Evolutionary conservation across 1,140 invertebrate genomes (phyloP), one percentile per base, ranked within the genome.

Genomic region (Drosophila punjabiensis): DNA sequence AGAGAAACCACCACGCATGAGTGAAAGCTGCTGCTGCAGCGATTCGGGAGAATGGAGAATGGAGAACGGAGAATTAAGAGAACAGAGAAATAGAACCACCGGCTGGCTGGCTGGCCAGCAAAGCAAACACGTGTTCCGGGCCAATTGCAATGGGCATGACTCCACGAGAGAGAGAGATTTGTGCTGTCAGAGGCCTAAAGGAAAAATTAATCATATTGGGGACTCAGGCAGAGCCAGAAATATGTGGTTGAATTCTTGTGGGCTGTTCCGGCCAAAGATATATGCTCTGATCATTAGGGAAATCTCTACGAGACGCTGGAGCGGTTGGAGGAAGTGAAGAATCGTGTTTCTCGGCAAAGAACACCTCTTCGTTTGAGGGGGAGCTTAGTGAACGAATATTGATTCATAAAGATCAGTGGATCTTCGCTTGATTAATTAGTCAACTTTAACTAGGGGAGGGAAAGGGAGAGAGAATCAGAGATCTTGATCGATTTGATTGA

Each of bases 1-100:
- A 11, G 24, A 47, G 45, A 73, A 69, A 39, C 24, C 58, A 67
- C 68, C 66, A 89, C 86, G 86, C 86, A 89, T 89, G 86, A 86
- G 86, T 89, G 86, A 89, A 89, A 89, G 82, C 85, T 86, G 82
- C 81, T n/a, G 81, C 85, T 89, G 85, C 82, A 76, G 83, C 87
- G 82, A 89, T 89, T 89, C 85, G 30, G 52, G 71, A 68, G 59
- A 82, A 60, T 69, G 35, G 62, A 69, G 43, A 69, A 52, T 37
- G 41, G n/a, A 45, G 32, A 30, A 20, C 7, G 30, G 33, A 60
- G 50, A 63, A 39, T 7, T 6, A 24, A 24, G 45, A 47, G 56
- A 64, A 20, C 7, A 11, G 50, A 28, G 18, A 50, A 47, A 47
- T 60, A 45, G 32, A 41, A 50, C 39, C 43, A 73, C 59, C 60